These are phyloP conservation scores for Symphodus melops DNA, from an alignment of 2,113 vertebrate genomes.

Conservation along the genomic window DNA sequence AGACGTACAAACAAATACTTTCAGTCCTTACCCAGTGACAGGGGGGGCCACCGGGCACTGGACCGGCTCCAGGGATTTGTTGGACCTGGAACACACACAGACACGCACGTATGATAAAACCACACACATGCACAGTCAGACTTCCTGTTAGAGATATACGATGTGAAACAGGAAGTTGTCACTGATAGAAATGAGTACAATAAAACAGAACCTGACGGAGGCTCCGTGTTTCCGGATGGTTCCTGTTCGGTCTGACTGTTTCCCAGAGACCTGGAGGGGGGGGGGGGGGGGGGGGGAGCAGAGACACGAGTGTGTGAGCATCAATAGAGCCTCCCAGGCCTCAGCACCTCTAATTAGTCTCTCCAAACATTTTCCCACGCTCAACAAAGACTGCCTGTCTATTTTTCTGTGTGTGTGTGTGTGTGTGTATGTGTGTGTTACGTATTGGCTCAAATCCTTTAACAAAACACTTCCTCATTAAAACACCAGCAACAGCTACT, in stretches of 20 bases:
- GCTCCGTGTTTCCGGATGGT: conserved; percentile 71
- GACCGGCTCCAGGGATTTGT: conserved; percentile 67
- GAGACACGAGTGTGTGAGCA: conserved; percentile 21
- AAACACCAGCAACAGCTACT: not conserved
- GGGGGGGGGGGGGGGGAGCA: not conserved
- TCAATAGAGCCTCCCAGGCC: conserved; percentile 60
- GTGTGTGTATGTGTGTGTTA: conserved; percentile 19
- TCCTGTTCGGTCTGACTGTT: conserved; percentile 67
- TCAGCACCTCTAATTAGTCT: conserved; percentile 51
- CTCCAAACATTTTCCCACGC: conserved; percentile 69
- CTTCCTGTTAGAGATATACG: not conserved
- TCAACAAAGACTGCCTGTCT: conserved; percentile 52
- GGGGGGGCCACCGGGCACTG: conserved; percentile 74
- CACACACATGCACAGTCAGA: conserved; percentile 25
- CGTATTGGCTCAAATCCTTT: not conserved
- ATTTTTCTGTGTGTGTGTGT: conserved; percentile 16
- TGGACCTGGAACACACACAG: conserved; percentile 61
- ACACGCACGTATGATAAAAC: conserved; percentile 26
- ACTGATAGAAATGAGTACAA: conserved; percentile 7
- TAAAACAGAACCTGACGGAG: conserved; percentile 66
- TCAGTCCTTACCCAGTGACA: conserved; percentile 48
- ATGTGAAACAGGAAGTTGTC: conserved; percentile 22
- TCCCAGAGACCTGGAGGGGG: conserved; percentile 71
- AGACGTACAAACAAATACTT: not conserved
- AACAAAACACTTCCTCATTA: not conserved